These are phyloP conservation scores for Callaeas wilsoni DNA, from an alignment of 2,113 vertebrate species.

Conservation along the genomic window DNA sequence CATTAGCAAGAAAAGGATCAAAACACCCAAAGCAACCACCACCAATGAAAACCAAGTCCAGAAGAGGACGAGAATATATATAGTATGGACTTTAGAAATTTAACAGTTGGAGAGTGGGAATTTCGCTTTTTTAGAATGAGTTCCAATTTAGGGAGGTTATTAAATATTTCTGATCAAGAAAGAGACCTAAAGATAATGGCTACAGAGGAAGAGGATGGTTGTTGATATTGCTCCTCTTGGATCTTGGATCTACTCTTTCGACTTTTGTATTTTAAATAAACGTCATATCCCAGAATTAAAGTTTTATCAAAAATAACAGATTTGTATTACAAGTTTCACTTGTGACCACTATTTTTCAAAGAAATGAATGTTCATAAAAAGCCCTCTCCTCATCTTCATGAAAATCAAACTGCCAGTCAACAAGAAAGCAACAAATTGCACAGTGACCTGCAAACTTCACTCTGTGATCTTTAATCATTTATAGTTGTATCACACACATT, in stretches of 20 bases:
- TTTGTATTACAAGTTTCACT: not conserved
- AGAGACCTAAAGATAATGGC: not conserved
- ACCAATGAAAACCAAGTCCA: not conserved
- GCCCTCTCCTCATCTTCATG: not conserved
- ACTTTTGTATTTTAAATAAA: not conserved
- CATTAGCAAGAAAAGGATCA: not conserved
- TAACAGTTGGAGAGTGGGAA: not conserved
- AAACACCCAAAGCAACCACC: not conserved
- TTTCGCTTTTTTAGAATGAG: not conserved
- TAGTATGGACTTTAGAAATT: not conserved
- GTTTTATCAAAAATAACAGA: not conserved
- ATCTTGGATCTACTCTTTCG: not conserved
- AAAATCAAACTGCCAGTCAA: not conserved
- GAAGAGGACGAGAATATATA: not conserved
- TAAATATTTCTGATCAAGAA: not conserved
- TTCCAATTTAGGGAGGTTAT: not conserved
- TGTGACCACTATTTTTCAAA: not conserved
- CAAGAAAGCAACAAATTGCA: not conserved
- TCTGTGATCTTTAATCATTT: not conserved
- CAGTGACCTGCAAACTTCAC: not conserved
- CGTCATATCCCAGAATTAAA: not conserved
- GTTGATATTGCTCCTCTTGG: not conserved
- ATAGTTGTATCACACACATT: no score
- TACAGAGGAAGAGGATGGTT: not conserved
- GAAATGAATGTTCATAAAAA: not conserved